Conservation (phyloP, 2,113 vertebrate species). For the Coregonus clupeaformis region DNA sequence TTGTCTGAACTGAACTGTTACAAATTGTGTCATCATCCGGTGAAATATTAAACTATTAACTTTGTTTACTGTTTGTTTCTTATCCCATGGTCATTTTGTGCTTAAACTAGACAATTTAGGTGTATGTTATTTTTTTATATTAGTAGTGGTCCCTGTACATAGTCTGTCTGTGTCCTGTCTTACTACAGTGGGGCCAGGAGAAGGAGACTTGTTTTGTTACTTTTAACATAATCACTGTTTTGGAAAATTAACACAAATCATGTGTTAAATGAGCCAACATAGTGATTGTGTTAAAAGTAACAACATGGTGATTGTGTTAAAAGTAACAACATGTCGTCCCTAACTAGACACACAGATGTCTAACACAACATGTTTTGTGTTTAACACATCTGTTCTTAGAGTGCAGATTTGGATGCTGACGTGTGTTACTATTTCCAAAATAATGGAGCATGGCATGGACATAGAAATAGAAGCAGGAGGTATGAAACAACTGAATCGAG, state of each 20-base stretch:
- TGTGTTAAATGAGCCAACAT: no score
- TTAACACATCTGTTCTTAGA: neutral
- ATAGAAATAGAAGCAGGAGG: neutral
- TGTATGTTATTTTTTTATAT: neutral
- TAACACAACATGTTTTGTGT: neutral
- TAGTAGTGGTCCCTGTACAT: neutral
- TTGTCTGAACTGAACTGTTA: neutral
- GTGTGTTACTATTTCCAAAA: neutral
- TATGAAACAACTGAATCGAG: constrained; percentile 3
- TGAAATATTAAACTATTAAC: neutral
- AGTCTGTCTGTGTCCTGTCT: neutral
- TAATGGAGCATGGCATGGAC: neutral
- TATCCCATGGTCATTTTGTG: neutral
- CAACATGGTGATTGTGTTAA: no score
- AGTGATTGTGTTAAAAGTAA: no score
- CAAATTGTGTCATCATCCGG: constrained; percentile 12
- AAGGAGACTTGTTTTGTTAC: no score
- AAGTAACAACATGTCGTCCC: no score
- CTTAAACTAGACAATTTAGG: neutral
- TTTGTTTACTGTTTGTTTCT: neutral
- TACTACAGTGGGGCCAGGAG: neutral
- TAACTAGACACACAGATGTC: no score
- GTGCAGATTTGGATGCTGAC: neutral
- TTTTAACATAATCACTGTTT: no score
- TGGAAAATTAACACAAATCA: no score